phyloP scores from a whole-genome alignment of 2,113 vertebrate genomes.

The Zingel zingel region DNA sequence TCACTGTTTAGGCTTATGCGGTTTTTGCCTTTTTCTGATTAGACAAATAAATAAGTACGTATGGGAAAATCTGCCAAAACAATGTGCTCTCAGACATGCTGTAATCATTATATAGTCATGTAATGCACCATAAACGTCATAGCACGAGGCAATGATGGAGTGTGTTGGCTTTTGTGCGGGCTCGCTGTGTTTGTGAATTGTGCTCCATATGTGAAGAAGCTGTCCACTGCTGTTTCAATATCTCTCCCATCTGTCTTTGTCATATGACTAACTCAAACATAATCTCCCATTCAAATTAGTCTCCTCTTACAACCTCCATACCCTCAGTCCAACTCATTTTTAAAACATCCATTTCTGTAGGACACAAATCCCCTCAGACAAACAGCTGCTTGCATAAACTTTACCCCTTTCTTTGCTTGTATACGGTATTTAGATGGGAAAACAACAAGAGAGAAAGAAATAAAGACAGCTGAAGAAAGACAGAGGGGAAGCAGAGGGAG shows the following conservation, averaged over 20 bases:
- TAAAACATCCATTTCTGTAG: conserved; percentile 33
- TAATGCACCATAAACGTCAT: conserved; percentile 75
- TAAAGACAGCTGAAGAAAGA: conserved; percentile 64
- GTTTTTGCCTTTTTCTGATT: conserved; percentile 42
- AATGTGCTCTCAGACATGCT: conserved; percentile 66
- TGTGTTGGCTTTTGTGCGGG: conserved; percentile 68
- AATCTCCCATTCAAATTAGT: conserved; percentile 14
- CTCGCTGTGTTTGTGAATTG: conserved; percentile 56
- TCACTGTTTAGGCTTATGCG: conserved; percentile 10
- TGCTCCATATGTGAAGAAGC: conserved; percentile 63
- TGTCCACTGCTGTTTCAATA: conserved; percentile 26
- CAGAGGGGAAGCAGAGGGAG: conserved; percentile 32
- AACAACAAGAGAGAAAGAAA: conserved; percentile 53
- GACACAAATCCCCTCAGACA: conserved; percentile 51
- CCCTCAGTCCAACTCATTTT: background rate
- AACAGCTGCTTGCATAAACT: conserved; percentile 57
- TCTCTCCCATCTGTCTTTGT: conserved; percentile 53
- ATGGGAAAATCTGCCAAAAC: conserved; percentile 67
- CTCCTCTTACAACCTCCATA: background rate
- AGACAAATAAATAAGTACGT: conserved; percentile 75
- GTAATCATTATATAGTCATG: conserved; percentile 76
- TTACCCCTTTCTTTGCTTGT: conserved; percentile 38
- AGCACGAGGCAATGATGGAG: conserved; percentile 63
- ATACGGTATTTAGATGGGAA: conserved; percentile 43
- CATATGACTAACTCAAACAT: conserved; percentile 20